Conservation (phyloP, 2,797 vertebrate genomes). For the Labeo calbasu region DNA sequence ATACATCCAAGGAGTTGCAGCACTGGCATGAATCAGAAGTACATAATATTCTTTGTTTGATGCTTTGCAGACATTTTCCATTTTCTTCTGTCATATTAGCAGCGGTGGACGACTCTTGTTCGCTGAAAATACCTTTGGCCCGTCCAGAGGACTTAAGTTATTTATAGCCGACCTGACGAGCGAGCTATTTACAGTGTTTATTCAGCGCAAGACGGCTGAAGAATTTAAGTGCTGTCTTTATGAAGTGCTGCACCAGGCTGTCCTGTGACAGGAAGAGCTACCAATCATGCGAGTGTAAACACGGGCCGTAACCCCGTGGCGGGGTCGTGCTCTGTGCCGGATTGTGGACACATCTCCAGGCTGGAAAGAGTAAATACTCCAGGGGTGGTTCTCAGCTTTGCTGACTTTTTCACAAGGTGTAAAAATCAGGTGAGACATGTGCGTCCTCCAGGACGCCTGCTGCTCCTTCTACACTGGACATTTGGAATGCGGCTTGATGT, state of each 20-base stretch:
- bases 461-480: neutral
- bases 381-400: slow-evolving; percentile 59
- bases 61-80: neutral
- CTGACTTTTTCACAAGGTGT: slow-evolving; percentile 57
- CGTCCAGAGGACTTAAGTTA: slow-evolving; percentile 34
- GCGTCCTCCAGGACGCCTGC: neutral
- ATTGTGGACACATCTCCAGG: slow-evolving; percentile 56
- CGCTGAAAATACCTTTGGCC: slow-evolving; percentile 24
- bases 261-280: slow-evolving; percentile 72
- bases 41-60: neutral
- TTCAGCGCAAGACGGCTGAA: slow-evolving; percentile 67
- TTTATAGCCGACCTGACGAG: slow-evolving; percentile 71
- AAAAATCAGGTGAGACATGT: slow-evolving; percentile 62
- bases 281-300: slow-evolving; percentile 81
- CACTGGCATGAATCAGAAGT: neutral
- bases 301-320: slow-evolving; percentile 70
- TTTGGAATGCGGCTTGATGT: neutral
- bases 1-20: neutral
- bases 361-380: slow-evolving; percentile 66
- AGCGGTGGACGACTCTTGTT: neutral
- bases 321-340: slow-evolving; percentile 59
- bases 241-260: slow-evolving; percentile 71
- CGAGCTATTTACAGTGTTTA: slow-evolving; percentile 80
- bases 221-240: slow-evolving; percentile 78
- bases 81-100: neutral